Base-by-base conservation (phyloP, 1,140 invertebrate species). In the Drosophila orosa region DNA sequence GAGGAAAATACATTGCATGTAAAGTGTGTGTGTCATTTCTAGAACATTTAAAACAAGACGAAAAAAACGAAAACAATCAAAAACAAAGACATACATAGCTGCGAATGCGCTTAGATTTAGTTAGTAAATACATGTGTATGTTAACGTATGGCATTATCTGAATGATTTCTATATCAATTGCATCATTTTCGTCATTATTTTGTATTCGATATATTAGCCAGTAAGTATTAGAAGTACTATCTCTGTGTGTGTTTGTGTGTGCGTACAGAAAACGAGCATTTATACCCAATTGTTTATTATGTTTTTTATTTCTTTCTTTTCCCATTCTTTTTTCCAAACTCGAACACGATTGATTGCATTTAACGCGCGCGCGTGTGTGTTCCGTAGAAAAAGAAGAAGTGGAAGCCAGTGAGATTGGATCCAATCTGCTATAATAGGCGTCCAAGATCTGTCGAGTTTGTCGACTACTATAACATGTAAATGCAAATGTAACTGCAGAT, bases 361-460 rank as follows among this genome's bases (percentile, higher is more conserved):
- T 78, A 57, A 52, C 48, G 47, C 63, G 33, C 61, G 60, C 61
- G 52, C 66, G 45, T 67, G 69, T 67, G 69, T 77, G 66, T 65
- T 79, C 79, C 73, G 42, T 85, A 91, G 85, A 91, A 89, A 78
- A 90, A 86, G 90, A 91, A 91, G 80, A 91, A 89, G 82, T 92
- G 91, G 91, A 92, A 83, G 72, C 91, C 91, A 74, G 91, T 92
- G 56, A 90, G 91, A 90, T 90, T 92, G 78, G 91, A 92, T 91
- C 89, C 86, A 77, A 90, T 90, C 73, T 92, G 86, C 78, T 92
- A 86, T 81, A 65, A 37, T 66, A 89, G 86, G 66, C 91, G 80
- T 59, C 85, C 85, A 72, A 89, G 91, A 80, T 84, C 86, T 73
- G 80, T 92, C 62, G 91, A 91, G 71, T 90, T 90, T 90, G 83